phyloP scores from a whole-genome alignment of 2,888 invertebrate genomes.

The Microctonus aethiopoides region DNA sequence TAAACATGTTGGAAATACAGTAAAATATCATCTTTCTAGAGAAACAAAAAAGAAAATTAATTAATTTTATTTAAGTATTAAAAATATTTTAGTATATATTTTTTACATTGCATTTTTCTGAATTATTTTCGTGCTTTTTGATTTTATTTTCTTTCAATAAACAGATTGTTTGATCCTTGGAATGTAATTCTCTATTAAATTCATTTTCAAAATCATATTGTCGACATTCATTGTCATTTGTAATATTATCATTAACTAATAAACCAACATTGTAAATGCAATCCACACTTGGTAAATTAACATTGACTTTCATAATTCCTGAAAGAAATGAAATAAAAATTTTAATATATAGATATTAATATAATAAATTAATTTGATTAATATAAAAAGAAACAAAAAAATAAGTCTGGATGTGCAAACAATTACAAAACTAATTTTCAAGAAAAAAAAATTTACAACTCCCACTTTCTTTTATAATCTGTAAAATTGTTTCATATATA shows the following conservation, averaged over 20 bases:
- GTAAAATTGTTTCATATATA: no score
- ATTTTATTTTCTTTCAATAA: background rate
- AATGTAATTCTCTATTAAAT: constrained; percentile 35
- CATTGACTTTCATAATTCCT: constrained; percentile 35
- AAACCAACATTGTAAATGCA: constrained; percentile 39
- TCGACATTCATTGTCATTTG: constrained; percentile 35
- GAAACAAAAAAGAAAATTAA: constrained; percentile 10
- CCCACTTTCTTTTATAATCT: no score
- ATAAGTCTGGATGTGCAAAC: background rate
- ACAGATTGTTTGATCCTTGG: constrained; percentile 33
- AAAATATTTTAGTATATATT: background rate
- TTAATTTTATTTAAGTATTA: background rate
- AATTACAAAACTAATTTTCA: no score
- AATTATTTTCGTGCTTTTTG: background rate
- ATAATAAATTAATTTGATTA: no score
- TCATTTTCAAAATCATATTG: constrained; percentile 31
- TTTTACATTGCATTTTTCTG: constrained; percentile 19
- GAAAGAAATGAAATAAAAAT: background rate
- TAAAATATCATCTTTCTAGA: constrained; percentile 32
- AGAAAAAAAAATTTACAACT: no score
- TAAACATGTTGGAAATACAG: constrained; percentile 40
- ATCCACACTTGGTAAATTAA: constrained; percentile 27
- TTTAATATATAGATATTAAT: no score
- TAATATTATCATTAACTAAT: constrained; percentile 38
- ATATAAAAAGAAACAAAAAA: background rate